Evolutionary conservation across 2,113 vertebrate species (phyloP).

Genomic region (Phyllostomus hastatus): DNA sequence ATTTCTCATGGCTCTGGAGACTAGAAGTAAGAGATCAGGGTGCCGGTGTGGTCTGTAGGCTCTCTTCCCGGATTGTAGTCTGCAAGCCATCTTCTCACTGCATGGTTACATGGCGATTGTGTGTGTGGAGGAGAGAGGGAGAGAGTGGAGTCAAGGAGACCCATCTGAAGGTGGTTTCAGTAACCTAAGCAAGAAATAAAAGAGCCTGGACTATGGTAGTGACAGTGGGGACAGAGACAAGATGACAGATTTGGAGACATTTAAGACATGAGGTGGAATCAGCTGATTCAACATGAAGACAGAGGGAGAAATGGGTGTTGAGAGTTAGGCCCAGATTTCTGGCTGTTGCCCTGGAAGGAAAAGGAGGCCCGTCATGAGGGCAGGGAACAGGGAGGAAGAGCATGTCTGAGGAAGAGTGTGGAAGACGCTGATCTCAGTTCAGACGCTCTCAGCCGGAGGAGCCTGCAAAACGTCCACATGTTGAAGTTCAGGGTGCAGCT

Average conservation of each 20-base stretch:
- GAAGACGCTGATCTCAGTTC: not conserved
- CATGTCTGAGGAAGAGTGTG: accelerated
- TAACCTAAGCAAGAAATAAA: not conserved
- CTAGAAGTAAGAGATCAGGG: not conserved
- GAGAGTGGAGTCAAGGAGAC: not conserved
- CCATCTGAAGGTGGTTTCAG: not conserved
- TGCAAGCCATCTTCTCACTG: not conserved
- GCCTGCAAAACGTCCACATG: not conserved
- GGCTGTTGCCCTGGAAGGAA: not conserved
- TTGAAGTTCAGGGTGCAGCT: not conserved
- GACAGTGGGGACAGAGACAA: not conserved
- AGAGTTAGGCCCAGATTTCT: not conserved
- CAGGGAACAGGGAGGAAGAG: not conserved
- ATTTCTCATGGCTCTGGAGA: not conserved
- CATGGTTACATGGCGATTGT: not conserved
- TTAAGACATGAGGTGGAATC: not conserved
- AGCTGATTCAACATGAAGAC: not conserved
- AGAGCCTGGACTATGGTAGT: not conserved
- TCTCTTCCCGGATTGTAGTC: not conserved
- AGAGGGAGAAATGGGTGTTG: not conserved
- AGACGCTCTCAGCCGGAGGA: not conserved
- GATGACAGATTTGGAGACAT: not conserved
- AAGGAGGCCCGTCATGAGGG: not conserved
- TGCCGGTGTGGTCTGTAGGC: not conserved
- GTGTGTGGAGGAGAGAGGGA: not conserved